Base-by-base conservation (phyloP, 2,797 vertebrate species). In the Enteromius thamalakanensis region DNA sequence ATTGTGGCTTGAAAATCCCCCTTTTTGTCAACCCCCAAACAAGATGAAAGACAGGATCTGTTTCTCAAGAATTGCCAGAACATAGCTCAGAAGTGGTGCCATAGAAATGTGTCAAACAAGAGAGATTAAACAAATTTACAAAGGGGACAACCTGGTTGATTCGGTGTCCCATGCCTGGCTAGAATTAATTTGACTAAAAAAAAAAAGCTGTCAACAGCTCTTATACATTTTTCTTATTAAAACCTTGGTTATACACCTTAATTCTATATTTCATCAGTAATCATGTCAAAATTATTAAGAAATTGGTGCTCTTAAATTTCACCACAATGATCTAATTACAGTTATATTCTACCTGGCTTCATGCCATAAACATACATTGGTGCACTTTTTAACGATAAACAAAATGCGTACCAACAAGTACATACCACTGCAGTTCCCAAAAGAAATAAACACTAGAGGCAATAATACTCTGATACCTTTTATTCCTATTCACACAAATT, bases 41-140 rank as follows among this genome's bases (percentile, higher is more conserved):
- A 83, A 81, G 60, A 62, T 71, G 67, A 84, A 91, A 91, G 86
- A 86, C 83, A 84, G 15, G 62, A 82, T 65, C 21, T 83, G 80
- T n/a, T 81, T 80, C 76, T 88, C n/a, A 77, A 86, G 65, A 72
- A 85, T 89, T 86, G 88, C 89, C 88, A 87, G 80, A 81, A 40
- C 72, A 65, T 72, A 49, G 26, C 17, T 68, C 12, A 32, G 32
- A 75, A 70, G 32, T 49, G 23, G 47, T 60, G 40, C 47, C 64
- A 71, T 17, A 80, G 62, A 76, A 71, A 51, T 23, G 51, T 64
- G 23, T 70, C 29, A 77, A 76, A 84, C 64, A 76, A 26, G 26
- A 6, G 6, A 71, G 45, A 77, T 76, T 79, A 51, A 62, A 74
- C 60, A 45, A 80, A 85, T 83, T 72, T 51, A 64, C 40, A 26